Base-by-base conservation (phyloP, 1,140 invertebrate genomes). In the Bombus impatiens region DNA sequence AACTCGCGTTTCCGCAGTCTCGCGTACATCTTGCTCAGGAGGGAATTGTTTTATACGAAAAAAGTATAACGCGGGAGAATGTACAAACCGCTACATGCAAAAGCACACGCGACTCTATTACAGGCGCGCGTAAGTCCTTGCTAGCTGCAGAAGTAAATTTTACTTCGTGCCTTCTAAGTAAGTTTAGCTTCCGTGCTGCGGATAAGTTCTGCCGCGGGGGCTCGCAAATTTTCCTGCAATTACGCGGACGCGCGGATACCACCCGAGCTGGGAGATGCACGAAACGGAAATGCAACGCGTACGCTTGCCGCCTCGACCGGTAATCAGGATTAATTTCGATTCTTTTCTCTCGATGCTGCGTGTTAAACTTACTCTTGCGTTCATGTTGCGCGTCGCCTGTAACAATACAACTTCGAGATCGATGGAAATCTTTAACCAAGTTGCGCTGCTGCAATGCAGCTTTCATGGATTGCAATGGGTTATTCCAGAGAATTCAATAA, bases 101-200 rank as follows among this genome's bases (percentile, higher is more conserved):
- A 86, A 71, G 87, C 84, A 72, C 82, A 68, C 53, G 87, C 82
- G 62, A 88, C 87, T 88, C 82, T 78, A 75, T 89, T 86, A 86
- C 84, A 8, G 9, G 28, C 13, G 35, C 42, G 40, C 86, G 68
- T 75, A 86, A 77, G 74, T 57, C 57, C 40, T 75, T 77, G 78
- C 86, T 88, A 78, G 74, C 79, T 71, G 37, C 42, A 37, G 32
- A 59, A 78, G 42, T 89, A 86, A 88, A 89, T 86, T 88, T 88
- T 88, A 78, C 67, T 89, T 88, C 87, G 47, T 37, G 80, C 42
- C 35, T 59, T 70, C 40, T 59, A 59, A 88, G 62, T 68, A 86
- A 78, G 80, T 84, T 84, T 84, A 70, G 82, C 68, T 88, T 86
- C 71, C 78, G 37, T 32, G 22, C 59, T 15, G 10, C 37, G 65